Evolutionary conservation across 2,113 vertebrate genomes (phyloP).

Genomic region (Megaceryle maxima): DNA sequence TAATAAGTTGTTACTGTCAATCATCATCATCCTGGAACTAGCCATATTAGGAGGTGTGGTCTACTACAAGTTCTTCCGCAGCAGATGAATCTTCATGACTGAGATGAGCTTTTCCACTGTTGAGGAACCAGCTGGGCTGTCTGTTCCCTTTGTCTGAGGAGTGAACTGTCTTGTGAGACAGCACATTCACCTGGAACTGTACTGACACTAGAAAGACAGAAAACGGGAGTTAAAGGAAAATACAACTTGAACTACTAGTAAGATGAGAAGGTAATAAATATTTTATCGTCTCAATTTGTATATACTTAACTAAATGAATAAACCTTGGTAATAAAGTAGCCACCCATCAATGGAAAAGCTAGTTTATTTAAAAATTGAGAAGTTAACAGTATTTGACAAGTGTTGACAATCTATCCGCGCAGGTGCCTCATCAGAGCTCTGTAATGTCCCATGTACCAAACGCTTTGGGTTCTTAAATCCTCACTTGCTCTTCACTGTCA

Average conservation of each 20-base stretch:
- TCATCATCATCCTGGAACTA: conserved; percentile 92
- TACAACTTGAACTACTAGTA: conserved; percentile 49
- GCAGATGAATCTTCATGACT: conserved; percentile 42
- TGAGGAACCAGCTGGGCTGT: background rate
- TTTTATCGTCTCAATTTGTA: conserved; percentile 73
- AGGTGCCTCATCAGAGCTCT: conserved; percentile 25
- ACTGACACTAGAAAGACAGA: conserved; percentile 23
- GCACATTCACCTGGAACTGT: background rate
- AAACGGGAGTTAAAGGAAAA: conserved; percentile 34
- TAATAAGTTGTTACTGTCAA: conserved; percentile 89
- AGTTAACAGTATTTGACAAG: conserved; percentile 41
- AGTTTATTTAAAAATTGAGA: conserved; percentile 62
- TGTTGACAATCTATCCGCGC: conserved; percentile 13
- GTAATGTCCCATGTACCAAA: conserved; percentile 37
- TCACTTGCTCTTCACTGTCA: conserved; percentile 73
- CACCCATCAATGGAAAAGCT: conserved; percentile 54
- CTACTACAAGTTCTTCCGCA: conserved; percentile 92
- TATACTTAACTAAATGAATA: conserved; percentile 57
- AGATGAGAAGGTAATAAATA: conserved; percentile 74
- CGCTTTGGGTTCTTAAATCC: conserved; percentile 64
- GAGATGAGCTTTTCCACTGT: background rate
- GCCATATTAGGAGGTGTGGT: conserved; percentile 89
- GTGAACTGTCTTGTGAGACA: background rate
- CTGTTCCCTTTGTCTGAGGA: background rate
- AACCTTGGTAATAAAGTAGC: conserved; percentile 59